Evolutionary conservation across 2,888 invertebrate genomes (phyloP).

Genomic region (Hartigia nigra): DNA sequence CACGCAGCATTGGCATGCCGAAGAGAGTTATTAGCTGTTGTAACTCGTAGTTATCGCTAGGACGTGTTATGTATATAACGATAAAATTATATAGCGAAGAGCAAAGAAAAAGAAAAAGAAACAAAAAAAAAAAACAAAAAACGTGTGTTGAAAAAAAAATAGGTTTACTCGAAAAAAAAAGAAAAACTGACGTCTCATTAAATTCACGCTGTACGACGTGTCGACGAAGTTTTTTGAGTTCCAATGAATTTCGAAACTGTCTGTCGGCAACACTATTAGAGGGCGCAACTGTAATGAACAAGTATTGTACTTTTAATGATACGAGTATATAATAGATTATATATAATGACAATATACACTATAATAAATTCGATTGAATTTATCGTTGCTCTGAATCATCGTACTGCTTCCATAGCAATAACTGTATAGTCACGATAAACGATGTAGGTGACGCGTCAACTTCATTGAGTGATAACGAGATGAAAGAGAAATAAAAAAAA

Average conservation of each 20-base stretch:
- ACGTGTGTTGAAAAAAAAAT: background rate
- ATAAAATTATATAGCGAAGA: slow-evolving; percentile 40
- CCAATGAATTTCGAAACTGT: slow-evolving; percentile 43
- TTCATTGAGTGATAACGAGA: slow-evolving; percentile 34
- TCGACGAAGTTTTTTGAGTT: slow-evolving; percentile 34
- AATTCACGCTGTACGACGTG: background rate
- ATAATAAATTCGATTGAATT: slow-evolving; percentile 54
- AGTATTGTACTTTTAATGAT: slow-evolving; percentile 42
- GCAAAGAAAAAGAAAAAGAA: slow-evolving; percentile 22
- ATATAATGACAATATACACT: slow-evolving; percentile 52
- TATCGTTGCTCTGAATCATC: slow-evolving; percentile 54
- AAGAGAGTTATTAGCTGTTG: slow-evolving; percentile 25
- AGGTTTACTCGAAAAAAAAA: background rate
- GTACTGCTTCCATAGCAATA: slow-evolving; percentile 64
- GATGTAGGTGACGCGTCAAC: slow-evolving; percentile 48
- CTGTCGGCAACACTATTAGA: background rate
- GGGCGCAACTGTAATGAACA: slow-evolving; percentile 13
- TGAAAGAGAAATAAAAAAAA: slow-evolving; percentile 34
- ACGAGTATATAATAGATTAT: slow-evolving; percentile 49
- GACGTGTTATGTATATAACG: slow-evolving; percentile 60
- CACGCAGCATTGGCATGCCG: slow-evolving; percentile 26
- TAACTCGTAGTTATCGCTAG: slow-evolving; percentile 57
- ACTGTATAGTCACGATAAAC: slow-evolving; percentile 62
- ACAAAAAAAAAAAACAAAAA: background rate
- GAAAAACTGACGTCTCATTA: background rate